Evolutionary conservation across 1,140 invertebrate species (phyloP), one percentile per base, ranked within the genome.

Genomic region (Babylonia areolata): DNA sequence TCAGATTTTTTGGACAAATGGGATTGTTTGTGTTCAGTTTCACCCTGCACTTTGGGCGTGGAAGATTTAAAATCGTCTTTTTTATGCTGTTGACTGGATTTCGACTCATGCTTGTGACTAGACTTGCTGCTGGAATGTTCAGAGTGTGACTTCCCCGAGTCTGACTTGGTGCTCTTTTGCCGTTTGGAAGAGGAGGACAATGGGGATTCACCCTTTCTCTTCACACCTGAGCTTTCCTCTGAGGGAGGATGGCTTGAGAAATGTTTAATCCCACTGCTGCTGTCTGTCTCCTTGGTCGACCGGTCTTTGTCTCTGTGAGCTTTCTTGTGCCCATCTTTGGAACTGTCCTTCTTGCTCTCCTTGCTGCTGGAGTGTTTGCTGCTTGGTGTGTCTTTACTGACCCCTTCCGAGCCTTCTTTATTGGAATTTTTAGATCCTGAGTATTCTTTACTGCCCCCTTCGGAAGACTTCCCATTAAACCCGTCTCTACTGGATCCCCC

Each of bases 261-360:
- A 15, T 42, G 58, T 42, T 75, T 42, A 31, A 2, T 9, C 31
- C 23, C 23, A n/a, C 69, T 33, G 5, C 69, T 73, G 17, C 35
- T 31, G 2, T 84, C 82, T 37, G 73, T 84, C 6, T 84, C 82
- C 75, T 33, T 39, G 69, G 37, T 46, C 6, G 64, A 39, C 46
- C 46, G 73, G 17, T 84, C 82, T 84, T 75, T 84, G 40, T 84
- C 37, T 84, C 75, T 84, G 64, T 71, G 40, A 31, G 69, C 46
- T 51, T 73, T 73, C 42, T 84, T 84, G 23, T 84, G 37, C 31
- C 64, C 82, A 31, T 71, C n/a, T 33, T 23, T 31, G 20, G 37
- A 39, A 71, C 51, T 82, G 15, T 73, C 64, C 28, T 73, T 69
- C 20, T 40, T 69, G n/a, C 58, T 28, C 33, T 69, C 54, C 31